phyloP scores from a whole-genome alignment of 2,113 vertebrate genomes.

The Ascaphus truei region DNA sequence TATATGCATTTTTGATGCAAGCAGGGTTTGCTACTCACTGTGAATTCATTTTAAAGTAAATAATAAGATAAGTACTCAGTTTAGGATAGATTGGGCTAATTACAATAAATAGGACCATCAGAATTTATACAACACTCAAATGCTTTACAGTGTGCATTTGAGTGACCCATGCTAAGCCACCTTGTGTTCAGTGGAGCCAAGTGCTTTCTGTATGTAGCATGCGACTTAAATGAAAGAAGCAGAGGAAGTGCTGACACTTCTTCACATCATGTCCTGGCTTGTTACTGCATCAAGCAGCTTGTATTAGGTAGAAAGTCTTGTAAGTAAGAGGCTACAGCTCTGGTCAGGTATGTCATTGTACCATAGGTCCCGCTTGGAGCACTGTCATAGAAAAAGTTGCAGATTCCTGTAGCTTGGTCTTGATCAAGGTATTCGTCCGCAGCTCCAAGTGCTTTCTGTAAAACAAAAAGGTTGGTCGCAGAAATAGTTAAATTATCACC shows the following conservation, averaged over 20 bases:
- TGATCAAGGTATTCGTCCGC: constrained; percentile 82
- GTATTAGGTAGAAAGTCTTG: constrained; percentile 88
- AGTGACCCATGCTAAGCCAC: too few relatives aligned
- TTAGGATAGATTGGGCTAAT: too few relatives aligned
- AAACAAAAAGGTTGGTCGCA: constrained; percentile 23
- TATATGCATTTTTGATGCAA: too few relatives aligned
- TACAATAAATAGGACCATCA: too few relatives aligned
- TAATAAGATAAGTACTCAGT: too few relatives aligned
- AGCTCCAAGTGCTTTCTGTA: constrained; percentile 78
- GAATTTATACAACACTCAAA: too few relatives aligned
- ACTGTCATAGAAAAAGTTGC: constrained; percentile 92
- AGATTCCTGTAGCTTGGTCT: constrained; percentile 85
- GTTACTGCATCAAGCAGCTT: constrained; percentile 86
- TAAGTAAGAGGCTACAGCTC: constrained; percentile 79
- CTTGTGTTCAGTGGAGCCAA: too few relatives aligned
- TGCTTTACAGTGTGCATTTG: too few relatives aligned
- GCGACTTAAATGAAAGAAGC: neutral
- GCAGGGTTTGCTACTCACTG: too few relatives aligned
- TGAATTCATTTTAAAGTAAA: too few relatives aligned
- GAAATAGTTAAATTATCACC: neutral
- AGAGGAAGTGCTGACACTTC: neutral
- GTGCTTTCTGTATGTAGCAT: too few relatives aligned
- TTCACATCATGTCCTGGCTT: neutral
- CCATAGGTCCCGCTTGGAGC: constrained; percentile 93
- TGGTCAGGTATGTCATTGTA: constrained; percentile 95